A percentile compares a stretch with the other conserved stretches of the same genome.
phyloP scores from a whole-genome alignment of 2,797 vertebrate genomes.

The Gymnocypris eckloni region DNA sequence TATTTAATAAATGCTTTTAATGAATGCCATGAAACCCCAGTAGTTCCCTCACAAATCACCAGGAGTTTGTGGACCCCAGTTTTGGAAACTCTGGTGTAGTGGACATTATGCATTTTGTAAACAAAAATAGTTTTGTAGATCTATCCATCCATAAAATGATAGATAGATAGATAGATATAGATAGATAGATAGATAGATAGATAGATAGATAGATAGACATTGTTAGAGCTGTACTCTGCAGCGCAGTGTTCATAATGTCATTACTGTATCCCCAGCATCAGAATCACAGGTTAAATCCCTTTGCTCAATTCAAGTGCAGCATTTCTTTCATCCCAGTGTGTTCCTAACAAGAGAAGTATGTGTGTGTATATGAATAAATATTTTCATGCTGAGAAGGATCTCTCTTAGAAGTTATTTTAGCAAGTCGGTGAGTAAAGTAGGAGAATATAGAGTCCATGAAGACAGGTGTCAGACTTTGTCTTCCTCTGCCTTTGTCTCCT shows the following conservation, averaged over 20 bases:
- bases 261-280: slow-evolving; percentile 58
- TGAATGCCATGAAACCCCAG: background rate
- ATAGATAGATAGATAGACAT: no score
- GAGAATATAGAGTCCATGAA: background rate
- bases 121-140: background rate
- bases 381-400: background rate
- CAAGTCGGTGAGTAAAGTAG: background rate
- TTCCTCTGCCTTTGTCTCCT: no score
- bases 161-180: no score
- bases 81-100: background rate
- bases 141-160: background rate
- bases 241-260: slow-evolving; percentile 49
- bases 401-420: slow-evolving; percentile 13
- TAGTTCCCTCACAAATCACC: background rate
- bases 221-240: background rate
- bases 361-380: slow-evolving; percentile 2
- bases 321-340: slow-evolving; percentile 46
- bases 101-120: background rate
- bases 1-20: background rate
- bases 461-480: no score
- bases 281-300: slow-evolving; percentile 49
- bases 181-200: no score
- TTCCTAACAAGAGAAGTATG: slow-evolving; percentile 7
- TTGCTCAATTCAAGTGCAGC: slow-evolving; percentile 55
- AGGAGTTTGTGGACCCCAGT: background rate